Evolutionary conservation across 2,888 invertebrate genomes (phyloP).

Genomic region (Frankliniella intonsa): DNA sequence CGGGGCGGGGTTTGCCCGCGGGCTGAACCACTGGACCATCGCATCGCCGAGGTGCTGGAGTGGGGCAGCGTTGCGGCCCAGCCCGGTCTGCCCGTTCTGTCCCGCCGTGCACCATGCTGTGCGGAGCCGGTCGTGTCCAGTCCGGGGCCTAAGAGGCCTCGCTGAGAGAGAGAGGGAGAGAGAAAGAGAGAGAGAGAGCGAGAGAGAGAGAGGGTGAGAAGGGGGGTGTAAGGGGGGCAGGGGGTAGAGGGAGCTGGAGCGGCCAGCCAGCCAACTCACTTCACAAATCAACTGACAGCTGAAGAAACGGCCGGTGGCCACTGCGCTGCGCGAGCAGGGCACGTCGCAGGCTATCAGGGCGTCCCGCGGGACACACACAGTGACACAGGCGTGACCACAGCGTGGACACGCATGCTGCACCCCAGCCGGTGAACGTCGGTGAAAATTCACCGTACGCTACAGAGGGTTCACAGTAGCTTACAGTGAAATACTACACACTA

Average conservation of each 20-base stretch:
- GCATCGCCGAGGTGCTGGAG: no score
- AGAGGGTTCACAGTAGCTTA: background rate
- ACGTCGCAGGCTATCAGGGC: background rate
- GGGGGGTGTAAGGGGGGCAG: background rate
- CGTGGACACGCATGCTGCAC: no score
- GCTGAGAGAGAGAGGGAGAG: no score
- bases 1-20: background rate
- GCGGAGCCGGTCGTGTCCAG: background rate
- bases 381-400: background rate
- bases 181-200: no score
- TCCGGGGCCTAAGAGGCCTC: background rate
- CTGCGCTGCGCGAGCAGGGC: background rate
- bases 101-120: background rate
- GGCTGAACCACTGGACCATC: no score
- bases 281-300: slow-evolving; percentile 12
- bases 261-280: background rate
- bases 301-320: background rate
- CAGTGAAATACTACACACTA: no score
- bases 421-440: no score
- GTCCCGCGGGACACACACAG: background rate
- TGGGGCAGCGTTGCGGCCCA: background rate
- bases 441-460: background rate
- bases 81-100: background rate
- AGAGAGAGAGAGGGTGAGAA: no score
- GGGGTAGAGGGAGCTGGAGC: background rate